Conservation (phyloP, 2,888 invertebrate species). For the Alcis repandata region DNA sequence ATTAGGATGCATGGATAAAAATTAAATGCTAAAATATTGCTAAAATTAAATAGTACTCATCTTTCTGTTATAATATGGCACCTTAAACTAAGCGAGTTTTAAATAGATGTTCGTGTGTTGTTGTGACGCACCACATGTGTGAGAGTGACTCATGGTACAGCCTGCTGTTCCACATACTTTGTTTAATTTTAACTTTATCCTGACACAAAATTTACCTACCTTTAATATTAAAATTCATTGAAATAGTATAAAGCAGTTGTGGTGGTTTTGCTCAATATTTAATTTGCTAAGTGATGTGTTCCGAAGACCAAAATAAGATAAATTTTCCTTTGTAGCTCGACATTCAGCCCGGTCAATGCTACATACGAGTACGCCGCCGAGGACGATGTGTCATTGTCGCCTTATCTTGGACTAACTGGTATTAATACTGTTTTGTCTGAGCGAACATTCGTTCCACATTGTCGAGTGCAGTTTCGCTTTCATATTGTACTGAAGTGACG, state of each 20-base stretch:
- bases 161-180: not conserved
- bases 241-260: not conserved
- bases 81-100: constrained; percentile 17
- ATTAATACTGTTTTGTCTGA: constrained; percentile 72
- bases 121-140: constrained; percentile 33
- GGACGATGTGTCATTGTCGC: constrained; percentile 78
- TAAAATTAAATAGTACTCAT: constrained; percentile 1
- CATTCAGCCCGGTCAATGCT: constrained; percentile 64
- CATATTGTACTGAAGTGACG: constrained; percentile 68
- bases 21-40: not conserved
- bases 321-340: constrained; percentile 40
- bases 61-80: constrained; percentile 11
- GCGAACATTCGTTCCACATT: constrained; percentile 56
- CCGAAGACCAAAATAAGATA: constrained; percentile 29
- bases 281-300: not conserved
- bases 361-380: constrained; percentile 54
- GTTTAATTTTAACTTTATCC: constrained; percentile 8
- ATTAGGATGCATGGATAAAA: constrained; percentile 1
- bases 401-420: constrained; percentile 71
- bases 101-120: constrained; percentile 31
- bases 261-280: not conserved
- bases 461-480: constrained; percentile 73
- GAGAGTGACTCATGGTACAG: constrained; percentile 20
- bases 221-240: not conserved
- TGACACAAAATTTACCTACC: not conserved